Percentiles rank a stretch among this genome's conserved stretches.
These are phyloP conservation scores for Zygogramma bicolorata DNA, from an alignment of 2,888 invertebrate species.

Conservation along the genomic window DNA sequence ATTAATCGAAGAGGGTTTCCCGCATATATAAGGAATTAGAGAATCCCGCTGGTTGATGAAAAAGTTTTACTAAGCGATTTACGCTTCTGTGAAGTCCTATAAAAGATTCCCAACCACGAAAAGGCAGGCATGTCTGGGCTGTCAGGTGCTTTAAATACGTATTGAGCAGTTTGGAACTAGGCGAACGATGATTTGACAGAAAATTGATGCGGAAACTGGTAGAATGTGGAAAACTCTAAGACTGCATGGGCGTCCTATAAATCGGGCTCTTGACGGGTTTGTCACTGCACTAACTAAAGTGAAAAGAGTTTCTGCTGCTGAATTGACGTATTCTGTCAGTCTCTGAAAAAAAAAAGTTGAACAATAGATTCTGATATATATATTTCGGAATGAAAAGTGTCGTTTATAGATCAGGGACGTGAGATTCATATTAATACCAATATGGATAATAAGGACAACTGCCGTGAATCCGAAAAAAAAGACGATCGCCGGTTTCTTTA, in stretches of 20 bases:
- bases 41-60: constrained; percentile 19
- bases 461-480: no score
- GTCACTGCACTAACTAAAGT: no score
- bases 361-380: no score
- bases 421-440: no score
- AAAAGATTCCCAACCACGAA: not conserved
- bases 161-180: not conserved
- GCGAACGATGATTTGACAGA: not conserved
- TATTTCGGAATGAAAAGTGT: no score
- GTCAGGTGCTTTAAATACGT: not conserved
- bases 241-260: not conserved
- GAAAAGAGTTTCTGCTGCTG: no score
- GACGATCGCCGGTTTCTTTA: no score
- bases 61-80: constrained; percentile 23
- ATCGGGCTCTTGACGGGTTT: not conserved
- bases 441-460: no score
- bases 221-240: not conserved
- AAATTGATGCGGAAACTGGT: not conserved
- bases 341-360: no score
- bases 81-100: not conserved
- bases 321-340: no score
- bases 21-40: constrained; percentile 29
- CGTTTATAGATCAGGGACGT: no score
- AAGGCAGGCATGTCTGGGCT: not conserved
- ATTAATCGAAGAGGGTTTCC: constrained; percentile 33